Percentiles rank a stretch among this genome's conserved stretches.
Evolutionary conservation across 2,113 vertebrate species (phyloP).

Genomic region (Mellivora capensis): DNA sequence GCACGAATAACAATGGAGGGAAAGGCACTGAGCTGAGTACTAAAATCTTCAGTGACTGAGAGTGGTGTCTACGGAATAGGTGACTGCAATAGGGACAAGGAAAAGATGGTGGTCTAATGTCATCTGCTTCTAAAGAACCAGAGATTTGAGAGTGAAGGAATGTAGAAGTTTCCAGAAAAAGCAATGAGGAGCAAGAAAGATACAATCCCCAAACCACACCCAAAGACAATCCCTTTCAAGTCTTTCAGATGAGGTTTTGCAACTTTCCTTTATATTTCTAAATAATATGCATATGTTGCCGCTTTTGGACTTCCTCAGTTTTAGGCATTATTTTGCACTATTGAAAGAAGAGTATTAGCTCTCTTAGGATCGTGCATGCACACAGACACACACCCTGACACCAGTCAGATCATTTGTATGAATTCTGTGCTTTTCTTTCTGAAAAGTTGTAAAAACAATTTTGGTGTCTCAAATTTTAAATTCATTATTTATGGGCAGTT

Average conservation of each 20-base stretch:
- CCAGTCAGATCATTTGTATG: not conserved
- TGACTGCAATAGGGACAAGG: not conserved
- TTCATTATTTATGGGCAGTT: not conserved
- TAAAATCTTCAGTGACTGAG: not conserved
- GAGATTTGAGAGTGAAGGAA: not conserved
- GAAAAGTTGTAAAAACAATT: not conserved
- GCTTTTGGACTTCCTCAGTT: not conserved
- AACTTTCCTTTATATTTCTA: not conserved
- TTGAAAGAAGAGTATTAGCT: not conserved
- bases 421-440: not conserved
- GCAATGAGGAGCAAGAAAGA: not conserved
- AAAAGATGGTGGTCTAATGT: not conserved
- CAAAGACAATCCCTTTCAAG: not conserved
- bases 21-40: not conserved
- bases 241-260: not conserved
- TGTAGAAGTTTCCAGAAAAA: not conserved
- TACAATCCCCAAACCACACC: not conserved
- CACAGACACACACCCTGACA: not conserved
- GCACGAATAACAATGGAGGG: not conserved
- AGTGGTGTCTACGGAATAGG: not conserved
- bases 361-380: not conserved
- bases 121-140: not conserved
- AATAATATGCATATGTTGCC: not conserved
- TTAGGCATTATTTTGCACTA: not conserved
- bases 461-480: not conserved